Conservation (phyloP, 2,888 invertebrate species). For the Heteropelma amictum region DNA sequence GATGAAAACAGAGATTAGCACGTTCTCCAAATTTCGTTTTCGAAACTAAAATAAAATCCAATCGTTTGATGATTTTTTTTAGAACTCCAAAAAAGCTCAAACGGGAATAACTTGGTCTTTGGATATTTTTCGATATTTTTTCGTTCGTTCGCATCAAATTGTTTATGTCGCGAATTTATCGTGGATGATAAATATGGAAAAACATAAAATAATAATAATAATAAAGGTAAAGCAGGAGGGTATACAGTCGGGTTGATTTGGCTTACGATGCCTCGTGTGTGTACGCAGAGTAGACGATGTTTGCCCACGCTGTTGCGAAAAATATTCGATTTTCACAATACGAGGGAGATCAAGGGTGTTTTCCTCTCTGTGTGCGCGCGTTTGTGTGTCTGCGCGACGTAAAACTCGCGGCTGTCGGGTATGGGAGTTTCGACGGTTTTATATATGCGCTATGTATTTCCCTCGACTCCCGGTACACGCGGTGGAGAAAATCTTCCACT, state of each 20-base stretch:
- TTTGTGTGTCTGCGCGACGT: conserved; percentile 10
- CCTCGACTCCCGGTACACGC: background rate
- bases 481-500: conserved; percentile 6
- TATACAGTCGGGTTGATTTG: background rate
- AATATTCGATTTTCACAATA: conserved; percentile 76
- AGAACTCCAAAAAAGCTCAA: too few relatives aligned
- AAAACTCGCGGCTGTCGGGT: conserved; percentile 38
- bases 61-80: too few relatives aligned
- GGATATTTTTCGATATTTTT: too few relatives aligned
- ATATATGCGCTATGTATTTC: conserved; percentile 15
- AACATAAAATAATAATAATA: background rate
- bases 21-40: too few relatives aligned
- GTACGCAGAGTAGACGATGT: conserved; percentile 49
- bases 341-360: conserved; percentile 46
- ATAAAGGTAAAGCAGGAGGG: background rate
- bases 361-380: background rate
- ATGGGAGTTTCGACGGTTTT: conserved; percentile 32
- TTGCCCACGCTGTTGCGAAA: conserved; percentile 67
- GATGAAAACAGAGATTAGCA: too few relatives aligned
- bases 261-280: background rate
- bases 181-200: background rate
- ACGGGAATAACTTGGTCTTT: too few relatives aligned
- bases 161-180: too few relatives aligned
- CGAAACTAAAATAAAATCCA: too few relatives aligned
- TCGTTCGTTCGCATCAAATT: too few relatives aligned